Conservation (phyloP, 2,113 vertebrate genomes). For the Chelonoidis abingdonii region DNA sequence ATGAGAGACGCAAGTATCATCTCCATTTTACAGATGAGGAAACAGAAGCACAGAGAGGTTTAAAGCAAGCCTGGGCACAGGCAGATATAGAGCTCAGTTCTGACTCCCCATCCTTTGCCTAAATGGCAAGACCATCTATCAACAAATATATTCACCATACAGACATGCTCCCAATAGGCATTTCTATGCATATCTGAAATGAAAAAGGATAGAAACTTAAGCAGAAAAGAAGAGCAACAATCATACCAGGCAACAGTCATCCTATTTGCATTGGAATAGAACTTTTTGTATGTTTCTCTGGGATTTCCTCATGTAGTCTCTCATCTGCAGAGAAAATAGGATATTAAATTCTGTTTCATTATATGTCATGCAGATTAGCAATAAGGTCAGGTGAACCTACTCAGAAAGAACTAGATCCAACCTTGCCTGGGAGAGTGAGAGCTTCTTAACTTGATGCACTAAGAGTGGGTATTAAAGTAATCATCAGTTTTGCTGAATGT, state of each 20-base stretch:
- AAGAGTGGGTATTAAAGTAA: background rate
- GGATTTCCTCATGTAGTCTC: background rate
- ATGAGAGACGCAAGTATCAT: background rate
- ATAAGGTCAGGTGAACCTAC: background rate
- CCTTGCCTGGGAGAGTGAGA: background rate
- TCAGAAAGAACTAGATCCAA: background rate
- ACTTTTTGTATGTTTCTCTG: background rate
- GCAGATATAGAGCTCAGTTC: background rate
- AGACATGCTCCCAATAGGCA: rapidly evolving
- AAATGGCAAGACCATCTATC: background rate
- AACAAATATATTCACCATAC: background rate
- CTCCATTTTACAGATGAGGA: background rate
- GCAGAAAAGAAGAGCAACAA: background rate
- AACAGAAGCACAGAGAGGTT: background rate
- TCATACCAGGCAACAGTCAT: background rate
- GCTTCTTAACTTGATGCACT: background rate
- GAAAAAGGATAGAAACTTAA: background rate
- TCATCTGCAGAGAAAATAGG: rapidly evolving
- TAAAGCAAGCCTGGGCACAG: background rate
- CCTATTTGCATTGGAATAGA: background rate
- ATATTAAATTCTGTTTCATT: background rate
- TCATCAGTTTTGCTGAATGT: background rate
- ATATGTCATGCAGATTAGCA: background rate
- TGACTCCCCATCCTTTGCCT: background rate
- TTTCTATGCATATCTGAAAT: background rate